Conservation (phyloP, 2,113 vertebrate genomes). For the Misgurnus anguillicaudatus region DNA sequence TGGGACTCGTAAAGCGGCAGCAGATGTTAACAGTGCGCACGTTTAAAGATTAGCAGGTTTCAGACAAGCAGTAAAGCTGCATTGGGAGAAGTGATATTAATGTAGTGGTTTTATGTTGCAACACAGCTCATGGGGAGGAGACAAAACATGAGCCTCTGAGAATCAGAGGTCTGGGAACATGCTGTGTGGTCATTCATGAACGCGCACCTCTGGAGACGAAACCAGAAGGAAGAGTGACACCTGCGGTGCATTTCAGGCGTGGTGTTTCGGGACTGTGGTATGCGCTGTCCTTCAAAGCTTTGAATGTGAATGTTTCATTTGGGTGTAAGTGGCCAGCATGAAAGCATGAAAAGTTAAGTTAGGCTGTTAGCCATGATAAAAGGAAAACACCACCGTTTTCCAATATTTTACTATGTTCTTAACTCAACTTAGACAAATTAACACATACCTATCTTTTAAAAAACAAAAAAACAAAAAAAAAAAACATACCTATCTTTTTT, state of each 20-base stretch:
- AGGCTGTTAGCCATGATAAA: no score
- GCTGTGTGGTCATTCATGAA: conserved; percentile 50
- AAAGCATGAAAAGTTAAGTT: no score
- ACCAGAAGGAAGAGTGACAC: conserved; percentile 68
- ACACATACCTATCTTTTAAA: no score
- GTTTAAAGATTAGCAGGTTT: conserved; percentile 94
- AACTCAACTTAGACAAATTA: no score
- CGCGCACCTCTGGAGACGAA: conserved; percentile 12
- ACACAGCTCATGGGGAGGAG: conserved; percentile 70
- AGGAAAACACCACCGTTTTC: no score
- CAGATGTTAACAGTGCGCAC: conserved; percentile 98
- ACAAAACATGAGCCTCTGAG: conserved; percentile 10
- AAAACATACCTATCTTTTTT: no score
- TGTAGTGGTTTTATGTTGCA: conserved; percentile 83
- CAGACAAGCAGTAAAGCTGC: conserved; percentile 93
- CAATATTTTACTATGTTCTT: no score
- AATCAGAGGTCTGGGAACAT: conserved; percentile 70
- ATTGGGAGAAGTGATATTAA: conserved; percentile 87
- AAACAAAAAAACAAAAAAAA: no score
- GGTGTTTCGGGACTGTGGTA: not conserved
- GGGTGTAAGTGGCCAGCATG: not conserved
- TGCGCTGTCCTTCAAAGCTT: not conserved
- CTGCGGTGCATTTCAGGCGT: not conserved
- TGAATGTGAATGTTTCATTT: not conserved
- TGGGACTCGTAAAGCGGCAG: conserved; percentile 95